Base-by-base conservation (phyloP, 1,140 invertebrate genomes). In the Ceratina japonica region DNA sequence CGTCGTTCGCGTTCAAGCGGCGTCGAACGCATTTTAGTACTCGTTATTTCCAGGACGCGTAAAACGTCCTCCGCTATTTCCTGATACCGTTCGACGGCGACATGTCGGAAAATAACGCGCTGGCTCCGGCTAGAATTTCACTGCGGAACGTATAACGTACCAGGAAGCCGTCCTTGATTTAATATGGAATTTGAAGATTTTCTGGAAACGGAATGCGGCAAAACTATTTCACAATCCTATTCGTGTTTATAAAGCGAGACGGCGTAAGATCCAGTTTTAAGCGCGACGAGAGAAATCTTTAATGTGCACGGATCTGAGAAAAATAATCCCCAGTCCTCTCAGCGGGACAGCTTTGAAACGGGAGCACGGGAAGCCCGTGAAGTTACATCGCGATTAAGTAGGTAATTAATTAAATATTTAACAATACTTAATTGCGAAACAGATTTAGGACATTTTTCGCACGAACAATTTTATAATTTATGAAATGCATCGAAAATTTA, bases 241-340 rank as follows among this genome's bases (percentile, higher is more conserved):
- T 44, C 37, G 5, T 44, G 37, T 44, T 44, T 7, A 44, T 44
- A 44, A 44, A 44, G 37, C 37, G 37, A 44, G 10, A 44, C 37
- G 37, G 5, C 37, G 37, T 44, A 44, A 44, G 37, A 44, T 61
- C 68, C 75, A 73, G 73, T 79, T 81, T 58, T 77, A 58, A 52
- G 3, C n/a, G 20, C 0, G 52, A 52, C 12, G 24, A 56, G 54
- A 58, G 69, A 74, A 68, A 52, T 37, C 15, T 68, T 59, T 31
- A 64, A 75, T 37, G 24, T 12, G 8, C 54, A 12, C 20, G 10
- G 49, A 12, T 13, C 7, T 16, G 16, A 16, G 24, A 44, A 58
- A 78, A 71, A 71, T 52, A 37, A 31, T 56, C n/a, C 18, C 4
- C 7, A 16, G n/a, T 1, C 61, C n/a, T 24, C 54, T 72, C 37